Base-by-base conservation (phyloP, 2,888 invertebrate genomes). In the Dichetophora obliterata region DNA sequence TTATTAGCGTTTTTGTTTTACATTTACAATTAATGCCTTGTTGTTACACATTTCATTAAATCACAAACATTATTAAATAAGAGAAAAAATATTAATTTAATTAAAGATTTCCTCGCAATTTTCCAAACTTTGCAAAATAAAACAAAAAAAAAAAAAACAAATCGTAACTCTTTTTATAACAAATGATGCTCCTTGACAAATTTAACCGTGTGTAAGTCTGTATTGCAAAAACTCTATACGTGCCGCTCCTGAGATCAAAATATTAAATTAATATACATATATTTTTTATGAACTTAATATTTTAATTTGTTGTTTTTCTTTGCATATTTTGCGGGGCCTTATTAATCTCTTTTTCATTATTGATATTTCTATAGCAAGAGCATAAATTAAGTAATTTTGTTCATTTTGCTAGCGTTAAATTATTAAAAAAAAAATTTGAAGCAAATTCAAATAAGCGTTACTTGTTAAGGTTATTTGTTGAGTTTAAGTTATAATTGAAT, bases 401-500 rank as follows among this genome's bases (percentile, higher is more conserved):
- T 37, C 69, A n/a, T 34, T 52, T 52, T 24, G 50, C n/a, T 34
- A 43, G 22, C 66, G 24, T 19, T 63, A 5, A 22, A 22, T 5
- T 24, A 11, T 65, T 59, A 8, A 5, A 27, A 27, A 19, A 22
- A 4, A 31, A 43, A 43, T 4, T 5, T 4, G 22, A 43, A 9
- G 3, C 5, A n/a, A 8, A 31, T 34, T 16, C 34, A 52, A 52
- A 9, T 66, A 48, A 16, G n/a, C 2, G n/a, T 43, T 66, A 54
- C 72, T 80, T 80, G n/a, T n/a, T n/a, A 76, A 22, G 63, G 75
- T 83, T 77, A 75, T 34, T 50, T 77, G 75, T 80, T 75, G 79
- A 27, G 43, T 50, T 63, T 82, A 81, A 85, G 81, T 81, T 80
- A 81, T 81, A 82, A 82, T 19, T 69, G 16, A 54, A 31, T 34